Evolutionary conservation across 1,140 invertebrate species (phyloP), one percentile per base, ranked within the genome.

Genomic region (Neomicropteryx cornuta): DNA sequence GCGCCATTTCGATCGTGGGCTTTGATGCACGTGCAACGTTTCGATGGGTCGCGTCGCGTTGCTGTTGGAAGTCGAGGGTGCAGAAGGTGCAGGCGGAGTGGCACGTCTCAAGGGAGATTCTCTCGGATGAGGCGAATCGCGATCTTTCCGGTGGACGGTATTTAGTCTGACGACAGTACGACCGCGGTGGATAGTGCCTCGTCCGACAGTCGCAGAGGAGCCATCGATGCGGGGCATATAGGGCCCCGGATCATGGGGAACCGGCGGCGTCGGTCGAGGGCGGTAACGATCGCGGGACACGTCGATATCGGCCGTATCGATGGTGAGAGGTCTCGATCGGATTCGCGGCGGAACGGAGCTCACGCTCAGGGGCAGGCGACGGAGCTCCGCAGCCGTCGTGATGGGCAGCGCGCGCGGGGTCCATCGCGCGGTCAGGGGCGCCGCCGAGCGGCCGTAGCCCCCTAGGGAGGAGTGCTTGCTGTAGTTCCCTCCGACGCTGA

Each of bases 281-380:
- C 65, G 58, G 47, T 75, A 73, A 46, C 62, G 70, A 53, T 76
- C 75, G 28, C 74, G 64, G 0, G 81, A 81, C 1, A 88, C 82
- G 56, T 88, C 84, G 44, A 88, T 88, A 51, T 87, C 81, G 2
- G 82, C 80, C 3, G 84, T 87, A 51, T 87, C 82, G 20, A 87
- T 83, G 41, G 70, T 67, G 13, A 79, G 71, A 4, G 78, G 77
- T 28, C 72, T 66, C 2, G 70, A 56, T 18, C 72, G 61, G 44
- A 68, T 70, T 41, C 59, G 67, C 11, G 67, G 55, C 17, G 68
- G 51, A 13, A 49, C 44, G 35, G 62, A 66, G 17, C 30, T 49
- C 27, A 48, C 56, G 21, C 50, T 44, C 32, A 61, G 38, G 5
- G 58, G 55, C 23, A 53, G 52, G 34, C 60, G 52, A 44, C 62